Evolutionary conservation across 2,797 vertebrate genomes (phyloP).

Genomic region (Acanthurus tractus): DNA sequence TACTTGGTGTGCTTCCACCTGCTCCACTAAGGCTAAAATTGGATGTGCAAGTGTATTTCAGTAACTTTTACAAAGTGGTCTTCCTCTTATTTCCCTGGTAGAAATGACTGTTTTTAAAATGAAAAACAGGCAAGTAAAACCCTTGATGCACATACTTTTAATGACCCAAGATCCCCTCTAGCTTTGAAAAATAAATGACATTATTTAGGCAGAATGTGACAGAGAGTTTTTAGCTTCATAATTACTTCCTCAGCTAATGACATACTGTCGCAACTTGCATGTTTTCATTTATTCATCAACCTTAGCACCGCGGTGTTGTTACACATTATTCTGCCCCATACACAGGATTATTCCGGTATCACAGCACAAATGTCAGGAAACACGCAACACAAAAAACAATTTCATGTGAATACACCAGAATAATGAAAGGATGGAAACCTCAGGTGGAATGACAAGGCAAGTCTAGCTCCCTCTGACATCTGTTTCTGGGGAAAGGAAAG

Average conservation of each 20-base stretch:
- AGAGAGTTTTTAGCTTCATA: conserved; percentile 6
- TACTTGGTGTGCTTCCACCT: conserved; percentile 29
- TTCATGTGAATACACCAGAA: conserved; percentile 21
- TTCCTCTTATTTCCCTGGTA: conserved; percentile 11
- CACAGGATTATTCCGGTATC: conserved; percentile 1
- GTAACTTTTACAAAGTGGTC: conserved; percentile 24
- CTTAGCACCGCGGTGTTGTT: conserved; percentile 1
- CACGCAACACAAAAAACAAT: conserved; percentile 11
- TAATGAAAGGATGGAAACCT: conserved; percentile 50
- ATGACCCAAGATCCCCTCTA: conserved; percentile 27
- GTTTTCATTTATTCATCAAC: conserved; percentile 52
- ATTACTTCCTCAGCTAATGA: conserved; percentile 49
- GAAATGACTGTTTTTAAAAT: conserved; percentile 10
- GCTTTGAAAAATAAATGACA: conserved; percentile 37
- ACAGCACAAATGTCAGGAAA: neutral
- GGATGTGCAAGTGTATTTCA: conserved; percentile 15
- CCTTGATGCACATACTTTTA: conserved; percentile 28
- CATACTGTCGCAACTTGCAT: conserved; percentile 49
- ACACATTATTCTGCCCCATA: neutral
- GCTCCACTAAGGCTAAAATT: conserved; percentile 15
- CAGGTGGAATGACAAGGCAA: conserved; percentile 61
- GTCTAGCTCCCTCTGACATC: conserved; percentile 61
- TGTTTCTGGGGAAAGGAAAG: conserved; percentile 63
- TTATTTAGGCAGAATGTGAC: conserved; percentile 25
- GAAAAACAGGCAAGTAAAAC: conserved; percentile 11